Evolutionary conservation across 2,797 vertebrate species (phyloP).

Genomic region (Hybognathus amarus): DNA sequence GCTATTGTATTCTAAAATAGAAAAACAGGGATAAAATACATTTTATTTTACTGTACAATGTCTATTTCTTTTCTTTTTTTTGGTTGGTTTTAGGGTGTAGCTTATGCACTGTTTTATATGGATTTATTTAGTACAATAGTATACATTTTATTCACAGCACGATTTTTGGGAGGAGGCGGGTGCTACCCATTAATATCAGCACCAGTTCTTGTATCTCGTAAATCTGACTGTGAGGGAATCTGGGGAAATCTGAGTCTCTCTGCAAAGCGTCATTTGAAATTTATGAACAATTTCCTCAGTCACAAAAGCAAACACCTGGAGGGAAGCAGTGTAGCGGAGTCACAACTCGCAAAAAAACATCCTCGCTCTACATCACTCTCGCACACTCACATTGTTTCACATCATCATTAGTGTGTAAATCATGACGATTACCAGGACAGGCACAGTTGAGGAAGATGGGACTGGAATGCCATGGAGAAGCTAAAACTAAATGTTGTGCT

Average conservation of each 20-base stretch:
- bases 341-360: slow-evolving; percentile 27
- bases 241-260: slow-evolving; percentile 54
- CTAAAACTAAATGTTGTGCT: neutral
- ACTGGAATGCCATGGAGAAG: neutral
- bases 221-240: slow-evolving; percentile 49
- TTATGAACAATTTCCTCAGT: slow-evolving; percentile 52
- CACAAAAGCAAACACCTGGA: slow-evolving; percentile 45
- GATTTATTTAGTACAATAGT: neutral
- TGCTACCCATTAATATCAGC: slow-evolving; percentile 36
- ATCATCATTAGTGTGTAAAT: slow-evolving; percentile 15
- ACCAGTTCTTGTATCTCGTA: slow-evolving; percentile 33
- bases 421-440: neutral
- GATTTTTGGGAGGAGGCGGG: neutral
- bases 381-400: slow-evolving; percentile 6
- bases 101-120: neutral
- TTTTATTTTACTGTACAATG: neutral
- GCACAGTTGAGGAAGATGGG: neutral
- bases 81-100: neutral
- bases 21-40: too few relatives aligned
- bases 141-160: neutral
- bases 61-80: too few relatives aligned
- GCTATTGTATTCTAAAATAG: too few relatives aligned
- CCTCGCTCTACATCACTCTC: neutral
- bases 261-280: slow-evolving; percentile 40
- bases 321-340: neutral